Percentiles rank a stretch among this genome's conserved stretches.
phyloP scores from a whole-genome alignment of 2,797 vertebrate genomes.

The Paguma larvata region DNA sequence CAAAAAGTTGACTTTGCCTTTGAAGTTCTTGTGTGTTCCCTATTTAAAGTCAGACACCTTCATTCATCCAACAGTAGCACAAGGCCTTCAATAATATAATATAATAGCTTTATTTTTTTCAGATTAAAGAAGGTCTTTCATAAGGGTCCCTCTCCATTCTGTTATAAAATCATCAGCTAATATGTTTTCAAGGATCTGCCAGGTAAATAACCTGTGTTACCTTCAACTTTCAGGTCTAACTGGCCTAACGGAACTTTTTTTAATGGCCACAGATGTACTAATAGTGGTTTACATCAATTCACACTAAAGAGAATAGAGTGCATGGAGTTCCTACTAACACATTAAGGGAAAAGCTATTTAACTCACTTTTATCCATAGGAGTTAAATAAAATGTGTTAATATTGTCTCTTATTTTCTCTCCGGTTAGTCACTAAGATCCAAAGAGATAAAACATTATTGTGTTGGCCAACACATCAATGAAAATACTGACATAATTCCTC shows the following conservation, averaged over 20 bases:
- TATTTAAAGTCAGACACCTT: constrained; percentile 67
- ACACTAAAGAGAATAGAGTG: constrained; percentile 28
- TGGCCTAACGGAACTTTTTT: constrained; percentile 48
- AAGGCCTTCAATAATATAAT: constrained; percentile 44
- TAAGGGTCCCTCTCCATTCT: constrained; percentile 9
- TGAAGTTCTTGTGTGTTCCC: constrained; percentile 67
- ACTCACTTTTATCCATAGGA: constrained; percentile 42
- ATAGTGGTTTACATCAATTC: constrained; percentile 65
- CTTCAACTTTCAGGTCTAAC: constrained; percentile 66
- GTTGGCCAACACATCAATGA: constrained; percentile 43
- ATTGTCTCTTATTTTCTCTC: not conserved
- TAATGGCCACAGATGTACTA: constrained; percentile 18
- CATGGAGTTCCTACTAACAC: not conserved
- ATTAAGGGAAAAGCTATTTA: constrained; percentile 52
- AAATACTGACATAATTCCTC: constrained; percentile 34
- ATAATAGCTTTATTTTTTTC: constrained; percentile 38
- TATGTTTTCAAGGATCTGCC: constrained; percentile 70
- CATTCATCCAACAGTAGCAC: constrained; percentile 53
- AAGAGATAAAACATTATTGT: constrained; percentile 48
- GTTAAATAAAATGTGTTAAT: constrained; percentile 53
- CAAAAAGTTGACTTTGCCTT: constrained; percentile 62
- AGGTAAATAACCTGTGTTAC: constrained; percentile 64
- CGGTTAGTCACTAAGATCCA: constrained; percentile 53
- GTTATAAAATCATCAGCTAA: constrained; percentile 67
- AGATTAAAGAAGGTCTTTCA: constrained; percentile 62